Evolutionary conservation across 2,888 invertebrate genomes (phyloP).

Genomic region (Arrhopalites spinosus): DNA sequence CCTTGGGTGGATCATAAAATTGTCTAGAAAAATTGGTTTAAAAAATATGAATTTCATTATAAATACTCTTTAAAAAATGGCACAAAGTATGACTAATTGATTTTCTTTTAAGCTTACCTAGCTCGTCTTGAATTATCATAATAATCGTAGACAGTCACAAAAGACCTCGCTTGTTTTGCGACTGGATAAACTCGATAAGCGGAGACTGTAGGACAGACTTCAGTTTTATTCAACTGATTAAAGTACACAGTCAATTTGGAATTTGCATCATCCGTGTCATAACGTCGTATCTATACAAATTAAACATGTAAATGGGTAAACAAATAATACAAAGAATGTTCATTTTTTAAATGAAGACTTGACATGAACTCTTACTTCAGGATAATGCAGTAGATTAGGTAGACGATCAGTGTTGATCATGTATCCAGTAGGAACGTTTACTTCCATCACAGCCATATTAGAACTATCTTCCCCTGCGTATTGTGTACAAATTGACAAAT

Average conservation of each 20-base stretch:
- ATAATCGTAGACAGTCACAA: slow-evolving; percentile 85
- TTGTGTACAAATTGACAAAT: slow-evolving; percentile 74
- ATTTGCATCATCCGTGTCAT: slow-evolving; percentile 50
- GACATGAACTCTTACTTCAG: slow-evolving; percentile 44
- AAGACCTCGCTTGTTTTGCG: slow-evolving; percentile 82
- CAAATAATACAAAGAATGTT: neutral
- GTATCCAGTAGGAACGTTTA: slow-evolving; percentile 89
- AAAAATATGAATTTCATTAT: neutral
- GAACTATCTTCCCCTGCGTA: slow-evolving; percentile 65
- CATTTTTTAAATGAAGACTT: too few relatives aligned
- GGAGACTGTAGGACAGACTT: slow-evolving; percentile 82
- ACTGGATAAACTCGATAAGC: slow-evolving; percentile 83
- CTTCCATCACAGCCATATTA: slow-evolving; percentile 90
- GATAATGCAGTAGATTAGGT: slow-evolving; percentile 52
- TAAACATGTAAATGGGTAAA: slow-evolving; percentile 5
- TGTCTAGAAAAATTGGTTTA: slow-evolving; percentile 47
- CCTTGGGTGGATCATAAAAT: slow-evolving; percentile 74
- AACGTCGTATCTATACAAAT: slow-evolving; percentile 50
- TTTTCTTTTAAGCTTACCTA: slow-evolving; percentile 41
- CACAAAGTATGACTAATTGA: neutral
- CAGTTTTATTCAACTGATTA: slow-evolving; percentile 64
- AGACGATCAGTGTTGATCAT: slow-evolving; percentile 70
- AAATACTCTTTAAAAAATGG: neutral
- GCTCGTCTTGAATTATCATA: slow-evolving; percentile 71
- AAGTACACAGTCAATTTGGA: slow-evolving; percentile 69